These are phyloP conservation scores for Ditula angustiorana DNA, from an alignment of 2,888 invertebrate species.

Conservation along the genomic window DNA sequence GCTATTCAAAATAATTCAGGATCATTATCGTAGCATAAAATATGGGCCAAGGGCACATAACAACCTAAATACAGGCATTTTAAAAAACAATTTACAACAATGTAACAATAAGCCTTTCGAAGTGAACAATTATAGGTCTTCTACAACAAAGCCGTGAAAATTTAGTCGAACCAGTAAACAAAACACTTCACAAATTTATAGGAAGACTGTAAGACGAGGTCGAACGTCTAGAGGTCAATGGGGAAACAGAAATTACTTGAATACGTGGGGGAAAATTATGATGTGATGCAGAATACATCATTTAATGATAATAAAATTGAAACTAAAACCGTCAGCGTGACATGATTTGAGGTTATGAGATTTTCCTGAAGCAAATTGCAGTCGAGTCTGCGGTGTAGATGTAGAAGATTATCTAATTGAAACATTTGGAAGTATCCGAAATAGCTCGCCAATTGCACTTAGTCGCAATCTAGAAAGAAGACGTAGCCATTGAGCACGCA, in stretches of 20 bases:
- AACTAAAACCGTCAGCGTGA: neutral
- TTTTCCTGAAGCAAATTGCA: neutral
- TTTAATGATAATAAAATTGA: neutral
- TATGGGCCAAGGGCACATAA: slow-evolving; percentile 3
- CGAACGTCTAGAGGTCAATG: slow-evolving; percentile 75
- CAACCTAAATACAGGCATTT: neutral
- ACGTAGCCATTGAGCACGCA: neutral
- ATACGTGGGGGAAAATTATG: neutral
- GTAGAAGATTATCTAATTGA: slow-evolving; percentile 9
- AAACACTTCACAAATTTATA: slow-evolving; percentile 34
- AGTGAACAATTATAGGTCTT: neutral
- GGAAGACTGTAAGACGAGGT: slow-evolving; percentile 53
- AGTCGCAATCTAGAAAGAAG: neutral
- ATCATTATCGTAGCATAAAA: neutral
- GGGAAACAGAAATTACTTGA: slow-evolving; percentile 50
- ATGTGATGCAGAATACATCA: neutral
- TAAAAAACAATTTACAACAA: slow-evolving; percentile 2
- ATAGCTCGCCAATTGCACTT: slow-evolving; percentile 2
- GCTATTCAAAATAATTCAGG: neutral
- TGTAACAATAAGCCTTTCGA: neutral
- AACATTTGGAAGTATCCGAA: slow-evolving; percentile 1
- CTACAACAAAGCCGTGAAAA: slow-evolving; percentile 5
- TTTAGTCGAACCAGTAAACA: slow-evolving; percentile 29
- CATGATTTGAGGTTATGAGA: neutral
- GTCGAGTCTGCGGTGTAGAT: neutral